These are phyloP conservation scores for Diplogasteroides magnus DNA, from an alignment of 1,140 invertebrate genomes.

Conservation along the genomic window DNA sequence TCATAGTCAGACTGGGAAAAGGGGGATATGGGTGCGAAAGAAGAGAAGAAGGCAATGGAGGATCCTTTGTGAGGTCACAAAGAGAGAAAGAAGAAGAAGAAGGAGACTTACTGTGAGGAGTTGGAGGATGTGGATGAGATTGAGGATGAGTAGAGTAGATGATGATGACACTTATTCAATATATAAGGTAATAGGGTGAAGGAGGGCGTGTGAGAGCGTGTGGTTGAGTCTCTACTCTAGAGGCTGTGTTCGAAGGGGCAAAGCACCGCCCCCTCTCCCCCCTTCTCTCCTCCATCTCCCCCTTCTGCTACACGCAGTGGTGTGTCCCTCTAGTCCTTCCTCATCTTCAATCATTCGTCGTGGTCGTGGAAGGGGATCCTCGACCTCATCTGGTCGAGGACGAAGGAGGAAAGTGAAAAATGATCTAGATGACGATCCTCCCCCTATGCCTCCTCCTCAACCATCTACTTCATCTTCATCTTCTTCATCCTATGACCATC, in stretches of 20 bases:
- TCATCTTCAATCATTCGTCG: neutral
- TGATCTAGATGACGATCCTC: too few relatives aligned
- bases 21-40: neutral
- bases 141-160: too few relatives aligned
- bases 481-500: too few relatives aligned
- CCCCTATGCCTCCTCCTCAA: slow-evolving; percentile 14
- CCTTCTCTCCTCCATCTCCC: neutral
- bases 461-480: too few relatives aligned
- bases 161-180: too few relatives aligned
- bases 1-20: too few relatives aligned
- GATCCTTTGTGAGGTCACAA: too few relatives aligned
- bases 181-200: too few relatives aligned
- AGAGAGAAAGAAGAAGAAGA: neutral
- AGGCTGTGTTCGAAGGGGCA: neutral
- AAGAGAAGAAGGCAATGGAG: neutral
- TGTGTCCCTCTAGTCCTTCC: neutral
- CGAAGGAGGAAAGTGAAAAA: neutral
- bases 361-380: neutral
- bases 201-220: too few relatives aligned
- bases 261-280: neutral
- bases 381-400: neutral
- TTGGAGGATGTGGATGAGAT: too few relatives aligned
- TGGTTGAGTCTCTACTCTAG: too few relatives aligned
- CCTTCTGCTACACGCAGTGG: neutral
- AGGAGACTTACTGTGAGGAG: neutral